Percentiles rank a stretch among this genome's conserved stretches.
Conservation (phyloP, 2,888 invertebrate genomes). For the Epistrophella euchroma region DNA sequence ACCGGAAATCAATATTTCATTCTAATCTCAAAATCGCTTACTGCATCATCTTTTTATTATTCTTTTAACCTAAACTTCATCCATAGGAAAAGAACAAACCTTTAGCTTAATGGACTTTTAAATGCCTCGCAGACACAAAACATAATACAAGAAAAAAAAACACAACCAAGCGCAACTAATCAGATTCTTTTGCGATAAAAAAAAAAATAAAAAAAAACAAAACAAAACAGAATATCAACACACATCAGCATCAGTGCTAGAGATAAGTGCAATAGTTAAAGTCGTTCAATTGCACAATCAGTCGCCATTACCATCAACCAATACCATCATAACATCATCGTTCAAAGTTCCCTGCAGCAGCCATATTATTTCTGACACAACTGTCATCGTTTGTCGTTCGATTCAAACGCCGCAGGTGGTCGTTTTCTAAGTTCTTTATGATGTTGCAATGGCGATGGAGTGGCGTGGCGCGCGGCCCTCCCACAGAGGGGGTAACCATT, state of each 20-base stretch:
- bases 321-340: neutral
- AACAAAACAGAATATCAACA: slow-evolving; percentile 6
- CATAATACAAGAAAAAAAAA: neutral
- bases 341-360: slow-evolving; percentile 7
- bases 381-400: slow-evolving; percentile 71
- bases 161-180: slow-evolving; percentile 51
- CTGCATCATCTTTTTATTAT: slow-evolving; percentile 1
- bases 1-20: slow-evolving; percentile 57
- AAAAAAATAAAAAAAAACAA: slow-evolving; percentile 20
- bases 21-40: slow-evolving; percentile 50
- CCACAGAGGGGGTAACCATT: slow-evolving; percentile 29
- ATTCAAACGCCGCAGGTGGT: slow-evolving; percentile 68
- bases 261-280: slow-evolving; percentile 43
- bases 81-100: slow-evolving; percentile 12
- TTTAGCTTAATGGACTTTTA: slow-evolving; percentile 41
- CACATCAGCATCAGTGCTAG: neutral
- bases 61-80: neutral
- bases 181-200: slow-evolving; percentile 30
- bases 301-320: slow-evolving; percentile 56
- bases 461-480: too few relatives aligned
- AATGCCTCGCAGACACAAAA: slow-evolving; percentile 31
- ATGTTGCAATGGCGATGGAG: slow-evolving; percentile 7
- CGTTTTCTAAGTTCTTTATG: slow-evolving; percentile 46
- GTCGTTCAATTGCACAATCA: slow-evolving; percentile 68
- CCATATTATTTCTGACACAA: slow-evolving; percentile 48